Evolutionary conservation across 2,113 vertebrate genomes (phyloP).

Genomic region (Tragulus kanchil): DNA sequence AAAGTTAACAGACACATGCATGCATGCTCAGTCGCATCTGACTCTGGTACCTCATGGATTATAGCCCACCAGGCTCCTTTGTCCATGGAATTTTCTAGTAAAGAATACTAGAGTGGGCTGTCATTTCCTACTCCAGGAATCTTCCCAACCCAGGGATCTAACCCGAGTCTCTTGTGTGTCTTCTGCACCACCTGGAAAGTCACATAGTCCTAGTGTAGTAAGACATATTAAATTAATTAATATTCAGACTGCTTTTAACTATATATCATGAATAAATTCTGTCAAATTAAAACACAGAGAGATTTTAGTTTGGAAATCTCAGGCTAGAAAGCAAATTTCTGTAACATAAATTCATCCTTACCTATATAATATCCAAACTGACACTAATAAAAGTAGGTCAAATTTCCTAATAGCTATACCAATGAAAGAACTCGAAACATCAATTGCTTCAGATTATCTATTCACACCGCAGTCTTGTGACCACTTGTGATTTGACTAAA

Average conservation of each 20-base stretch:
- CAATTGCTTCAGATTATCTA: background rate
- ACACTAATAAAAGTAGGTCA: conserved; percentile 5
- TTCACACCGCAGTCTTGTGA: background rate
- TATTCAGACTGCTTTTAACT: conserved; percentile 46
- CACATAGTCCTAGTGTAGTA: background rate
- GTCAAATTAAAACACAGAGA: conserved; percentile 50
- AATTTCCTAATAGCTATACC: background rate
- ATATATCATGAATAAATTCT: conserved; percentile 50
- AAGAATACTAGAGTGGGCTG: background rate
- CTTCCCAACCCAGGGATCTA: background rate
- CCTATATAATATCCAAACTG: background rate
- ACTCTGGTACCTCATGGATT: background rate
- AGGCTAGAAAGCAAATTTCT: conserved; percentile 28
- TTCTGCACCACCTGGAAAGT: background rate
- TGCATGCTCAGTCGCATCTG: accelerated
- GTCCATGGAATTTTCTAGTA: background rate
- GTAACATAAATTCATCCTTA: conserved; percentile 36
- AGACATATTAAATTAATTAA: conserved; percentile 48
- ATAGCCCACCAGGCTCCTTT: background rate
- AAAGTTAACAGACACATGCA: background rate
- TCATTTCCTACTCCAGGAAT: background rate
- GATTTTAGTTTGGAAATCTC: conserved; percentile 50
- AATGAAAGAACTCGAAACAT: background rate
- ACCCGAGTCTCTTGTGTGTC: background rate
- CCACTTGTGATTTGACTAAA: background rate